These are phyloP conservation scores for Chamaea fasciata DNA, from an alignment of 2,113 vertebrate species.

Conservation along the genomic window DNA sequence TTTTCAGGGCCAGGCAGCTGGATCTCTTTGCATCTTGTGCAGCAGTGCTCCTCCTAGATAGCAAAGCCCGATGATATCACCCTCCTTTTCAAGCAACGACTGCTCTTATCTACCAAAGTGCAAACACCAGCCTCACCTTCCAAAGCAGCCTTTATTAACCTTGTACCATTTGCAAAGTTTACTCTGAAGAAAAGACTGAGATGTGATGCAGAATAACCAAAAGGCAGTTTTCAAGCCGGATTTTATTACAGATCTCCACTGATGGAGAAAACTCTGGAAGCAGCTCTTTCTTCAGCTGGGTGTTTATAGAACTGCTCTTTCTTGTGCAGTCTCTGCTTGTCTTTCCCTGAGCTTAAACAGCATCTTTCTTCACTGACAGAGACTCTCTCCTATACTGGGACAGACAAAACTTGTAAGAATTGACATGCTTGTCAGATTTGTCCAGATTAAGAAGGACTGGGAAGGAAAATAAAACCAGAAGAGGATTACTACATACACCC, in stretches of 20 bases:
- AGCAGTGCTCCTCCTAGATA: not conserved
- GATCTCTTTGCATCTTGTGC: not conserved
- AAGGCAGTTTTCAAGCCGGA: not conserved
- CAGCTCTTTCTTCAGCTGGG: not conserved
- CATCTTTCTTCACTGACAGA: not conserved
- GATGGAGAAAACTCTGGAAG: not conserved
- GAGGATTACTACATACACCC: not conserved
- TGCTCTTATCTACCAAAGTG: not conserved
- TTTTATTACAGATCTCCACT: rapidly evolving
- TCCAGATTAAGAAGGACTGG: not conserved
- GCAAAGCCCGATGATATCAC: not conserved
- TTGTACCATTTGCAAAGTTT: not conserved
- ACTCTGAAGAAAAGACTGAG: not conserved
- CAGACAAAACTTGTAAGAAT: not conserved
- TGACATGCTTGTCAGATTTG: slow-evolving; percentile 3
- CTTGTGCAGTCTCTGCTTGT: not conserved
- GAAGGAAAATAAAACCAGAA: not conserved
- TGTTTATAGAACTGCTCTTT: not conserved
- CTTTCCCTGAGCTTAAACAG: not conserved
- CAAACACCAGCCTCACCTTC: not conserved
- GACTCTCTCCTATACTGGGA: not conserved
- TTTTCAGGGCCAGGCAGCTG: not conserved
- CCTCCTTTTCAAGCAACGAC: not conserved
- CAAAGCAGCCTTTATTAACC: not conserved
- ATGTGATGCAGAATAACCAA: not conserved